Percentiles rank a stretch among this genome's conserved stretches.
Conservation (phyloP, 2,113 vertebrate genomes). For the Danio rerio region GRCz12tu NC_133195.1:33600001-33600500, state of each 20-base stretch:
- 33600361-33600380: neutral
- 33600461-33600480: too few species aligned
- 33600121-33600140: neutral
- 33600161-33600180: constrained; percentile 34
- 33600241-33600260: constrained; percentile 1
- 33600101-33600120: too few species aligned
- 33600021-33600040: neutral
- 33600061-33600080: too few species aligned
- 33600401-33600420: too few species aligned
- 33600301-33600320: neutral
- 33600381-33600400: neutral
- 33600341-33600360: constrained; percentile 2
- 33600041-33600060: too few species aligned
- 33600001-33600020: neutral
- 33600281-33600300: neutral
- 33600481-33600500: too few species aligned
- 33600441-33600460: too few species aligned
- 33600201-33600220: constrained; percentile 30
- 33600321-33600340: neutral
- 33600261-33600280: neutral
- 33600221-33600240: neutral
- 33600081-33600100: too few species aligned
- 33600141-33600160: constrained; percentile 15
- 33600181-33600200: constrained; percentile 38
- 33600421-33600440: too few species aligned